Conservation (phyloP, 2,113 vertebrate species). For the Cyprinodon tularosa region DNA sequence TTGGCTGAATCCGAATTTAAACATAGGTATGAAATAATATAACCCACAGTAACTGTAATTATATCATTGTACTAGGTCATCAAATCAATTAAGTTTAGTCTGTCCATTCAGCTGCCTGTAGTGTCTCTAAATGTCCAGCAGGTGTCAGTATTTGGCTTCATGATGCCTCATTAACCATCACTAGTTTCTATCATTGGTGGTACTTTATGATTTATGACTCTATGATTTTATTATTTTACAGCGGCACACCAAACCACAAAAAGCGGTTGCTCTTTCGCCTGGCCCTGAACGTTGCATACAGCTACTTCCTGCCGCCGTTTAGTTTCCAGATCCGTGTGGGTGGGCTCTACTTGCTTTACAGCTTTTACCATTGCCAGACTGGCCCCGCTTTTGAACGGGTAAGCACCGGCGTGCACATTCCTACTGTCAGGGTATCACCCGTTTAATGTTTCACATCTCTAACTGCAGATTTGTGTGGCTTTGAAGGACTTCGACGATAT, state of each 20-base stretch:
- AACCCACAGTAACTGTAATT: too few relatives aligned
- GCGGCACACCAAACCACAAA: conserved; percentile 82
- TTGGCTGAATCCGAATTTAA: too few relatives aligned
- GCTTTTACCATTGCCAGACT: conserved; percentile 84
- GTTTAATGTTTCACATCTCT: fast-evolving
- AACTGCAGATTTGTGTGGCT: conserved; percentile 84
- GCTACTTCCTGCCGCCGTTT: conserved; percentile 88
- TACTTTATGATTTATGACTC: not conserved
- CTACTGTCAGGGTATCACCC: not conserved
- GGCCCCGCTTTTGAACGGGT: conserved; percentile 88
- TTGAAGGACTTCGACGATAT: conserved; percentile 91
- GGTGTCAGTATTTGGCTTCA: too few relatives aligned
- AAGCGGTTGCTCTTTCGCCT: conserved; percentile 83
- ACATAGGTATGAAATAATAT: too few relatives aligned
- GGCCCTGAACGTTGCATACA: conserved; percentile 78
- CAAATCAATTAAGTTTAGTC: too few relatives aligned
- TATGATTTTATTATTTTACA: conserved; percentile 51
- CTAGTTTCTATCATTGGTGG: too few relatives aligned
- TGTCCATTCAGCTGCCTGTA: too few relatives aligned
- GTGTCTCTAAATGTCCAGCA: too few relatives aligned
- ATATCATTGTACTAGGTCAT: too few relatives aligned
- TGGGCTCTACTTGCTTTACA: conserved; percentile 90
- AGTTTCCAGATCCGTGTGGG: conserved; percentile 94
- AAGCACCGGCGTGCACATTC: not conserved
- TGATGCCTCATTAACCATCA: too few relatives aligned